Conservation (phyloP, 2,797 vertebrate species). For the Psittacula derbiana region DNA sequence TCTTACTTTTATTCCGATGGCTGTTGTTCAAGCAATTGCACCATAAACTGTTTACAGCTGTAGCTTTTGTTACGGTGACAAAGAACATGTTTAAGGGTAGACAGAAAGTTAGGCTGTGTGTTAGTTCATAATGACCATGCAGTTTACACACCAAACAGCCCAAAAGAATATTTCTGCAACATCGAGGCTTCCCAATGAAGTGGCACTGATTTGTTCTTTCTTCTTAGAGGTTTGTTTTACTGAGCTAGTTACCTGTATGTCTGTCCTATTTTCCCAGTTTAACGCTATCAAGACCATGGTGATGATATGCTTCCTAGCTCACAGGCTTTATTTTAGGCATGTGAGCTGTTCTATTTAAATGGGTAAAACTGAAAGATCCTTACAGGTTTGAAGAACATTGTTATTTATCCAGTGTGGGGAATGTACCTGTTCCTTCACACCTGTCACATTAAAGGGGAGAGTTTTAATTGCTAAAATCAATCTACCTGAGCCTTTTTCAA, state of each 20-base stretch:
- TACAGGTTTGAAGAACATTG: accelerated
- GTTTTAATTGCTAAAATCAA: neutral
- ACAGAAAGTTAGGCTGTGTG: constrained; percentile 55
- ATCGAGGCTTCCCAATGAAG: neutral
- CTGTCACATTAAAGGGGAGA: neutral
- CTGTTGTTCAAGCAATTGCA: constrained; percentile 70
- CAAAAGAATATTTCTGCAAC: constrained; percentile 49
- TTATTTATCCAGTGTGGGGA: neutral
- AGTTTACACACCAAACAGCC: constrained; percentile 68
- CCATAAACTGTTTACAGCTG: constrained; percentile 70
- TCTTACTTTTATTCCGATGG: constrained; percentile 52
- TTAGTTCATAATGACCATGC: constrained; percentile 26
- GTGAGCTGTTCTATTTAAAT: neutral
- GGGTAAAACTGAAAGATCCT: neutral
- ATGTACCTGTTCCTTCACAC: neutral
- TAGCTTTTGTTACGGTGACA: constrained; percentile 68
- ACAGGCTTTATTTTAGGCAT: neutral
- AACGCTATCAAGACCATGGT: neutral
- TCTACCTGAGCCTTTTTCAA: neutral
- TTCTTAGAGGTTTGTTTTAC: neutral
- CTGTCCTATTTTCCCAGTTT: neutral
- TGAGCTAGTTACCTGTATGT: neutral
- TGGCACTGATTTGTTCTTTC: neutral
- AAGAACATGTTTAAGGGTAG: constrained; percentile 71
- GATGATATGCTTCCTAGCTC: neutral